phyloP scores from a whole-genome alignment of 37 sponge, comb jelly and placozoan genomes.

The Hormiphora californensis region DNA sequence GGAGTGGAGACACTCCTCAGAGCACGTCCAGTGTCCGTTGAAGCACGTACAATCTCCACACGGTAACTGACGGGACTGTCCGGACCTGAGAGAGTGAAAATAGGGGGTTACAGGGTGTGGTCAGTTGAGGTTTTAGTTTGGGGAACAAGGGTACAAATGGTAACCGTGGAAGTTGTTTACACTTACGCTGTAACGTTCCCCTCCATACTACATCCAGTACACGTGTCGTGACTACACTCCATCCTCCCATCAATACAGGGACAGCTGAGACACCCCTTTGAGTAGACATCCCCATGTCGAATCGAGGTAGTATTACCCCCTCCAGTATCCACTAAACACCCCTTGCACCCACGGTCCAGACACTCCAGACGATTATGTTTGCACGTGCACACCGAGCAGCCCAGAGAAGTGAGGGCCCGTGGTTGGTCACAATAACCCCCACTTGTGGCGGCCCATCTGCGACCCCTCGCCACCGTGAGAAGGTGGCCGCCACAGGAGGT shows the following conservation, averaged over 20 bases:
- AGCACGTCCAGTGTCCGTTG: slow-evolving; percentile 42
- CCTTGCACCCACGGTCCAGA: slow-evolving; percentile 16
- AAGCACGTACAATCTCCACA: slow-evolving; percentile 38
- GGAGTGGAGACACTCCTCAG: neutral
- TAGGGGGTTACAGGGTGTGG: neutral
- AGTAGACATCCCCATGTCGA: slow-evolving; percentile 12
- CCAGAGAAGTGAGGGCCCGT: no score
- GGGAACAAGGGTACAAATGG: neutral
- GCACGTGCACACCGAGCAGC: slow-evolving; percentile 10
- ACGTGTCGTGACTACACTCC: neutral
- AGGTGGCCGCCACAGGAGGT: neutral
- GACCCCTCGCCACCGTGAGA: no score
- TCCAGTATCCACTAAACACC: neutral
- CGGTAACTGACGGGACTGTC: neutral
- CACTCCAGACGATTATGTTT: slow-evolving; percentile 36
- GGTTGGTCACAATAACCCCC: no score
- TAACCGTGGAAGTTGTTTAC: neutral
- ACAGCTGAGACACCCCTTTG: neutral
- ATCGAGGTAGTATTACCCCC: neutral
- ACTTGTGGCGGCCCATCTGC: no score
- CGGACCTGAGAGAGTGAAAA: neutral
- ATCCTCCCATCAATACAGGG: neutral
- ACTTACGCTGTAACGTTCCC: slow-evolving; percentile 19
- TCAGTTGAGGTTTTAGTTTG: no score
- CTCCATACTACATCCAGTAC: neutral